Base-by-base conservation (phyloP, 1,140 invertebrate genomes). In the Psix sp. region DNA sequence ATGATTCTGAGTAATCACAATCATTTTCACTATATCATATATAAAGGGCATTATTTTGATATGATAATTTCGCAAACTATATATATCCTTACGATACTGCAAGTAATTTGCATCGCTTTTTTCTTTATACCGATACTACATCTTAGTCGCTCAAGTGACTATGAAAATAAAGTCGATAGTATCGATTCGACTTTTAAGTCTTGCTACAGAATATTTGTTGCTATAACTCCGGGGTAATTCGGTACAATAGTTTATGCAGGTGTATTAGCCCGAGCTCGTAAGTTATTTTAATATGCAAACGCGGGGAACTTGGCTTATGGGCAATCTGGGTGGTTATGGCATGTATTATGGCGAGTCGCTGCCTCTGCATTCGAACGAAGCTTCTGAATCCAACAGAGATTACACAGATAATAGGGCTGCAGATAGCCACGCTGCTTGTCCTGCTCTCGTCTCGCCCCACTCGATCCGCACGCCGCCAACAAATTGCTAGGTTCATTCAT, bases 401-500 rank as follows among this genome's bases (percentile, higher is more conserved):
- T 85, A 84, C 77, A 77, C 75, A 84, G 84, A 82, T 84, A 84
- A 85, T 85, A 78, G 77, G 74, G 62, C 39, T 21, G 42, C 46
- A 76, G 76, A 77, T 80, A 81, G n/a, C n/a, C 45, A 43, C 36
- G 43, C 43, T 49, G 33, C 26, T 51, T 29, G 26, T 31, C 49
- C 13, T 52, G 29, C 18, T 18, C 11, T 9, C 6, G 11, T 2
- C 38, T 4, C 13, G 3, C 9, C 20, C 15, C 14, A 24, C 21
- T 24, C 21, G 3, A 24, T 24, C 21, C 21, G 21, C 21, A 7
- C 82, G 84, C 82, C 82, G 80, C 79, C 84, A 84, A 84, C 81
- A 84, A 86, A 86, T 86, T 86, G 80, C 81, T 74, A 82, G 83
- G 85, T 87, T 87, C 85, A 85, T 87, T 87, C 86, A 86, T 87